Evolutionary conservation across 2,113 vertebrate species (phyloP), one percentile per base, ranked within the genome.

Genomic region (Rhineura floridana): DNA sequence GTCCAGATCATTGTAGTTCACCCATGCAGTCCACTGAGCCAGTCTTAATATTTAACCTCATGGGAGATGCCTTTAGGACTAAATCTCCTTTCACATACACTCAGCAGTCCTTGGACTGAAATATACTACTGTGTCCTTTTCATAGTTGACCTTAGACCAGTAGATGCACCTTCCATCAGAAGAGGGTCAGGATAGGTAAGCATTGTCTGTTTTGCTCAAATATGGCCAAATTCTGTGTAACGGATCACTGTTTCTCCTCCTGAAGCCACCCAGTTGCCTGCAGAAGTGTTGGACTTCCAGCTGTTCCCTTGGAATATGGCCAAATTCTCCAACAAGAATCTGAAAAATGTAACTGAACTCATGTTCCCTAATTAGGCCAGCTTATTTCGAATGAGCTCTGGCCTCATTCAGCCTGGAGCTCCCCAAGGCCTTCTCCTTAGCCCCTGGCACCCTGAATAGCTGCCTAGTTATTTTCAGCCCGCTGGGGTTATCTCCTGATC

Each of bases 311-410:
- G 96, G 97, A 96, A 96, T 93, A 93, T 92, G 95, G 95, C 97
- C 97, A 97, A 88, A 95, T 95, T 95, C 95, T 94, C 85, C 91
- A 94, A 83, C 88, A 96, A 94, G 97, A 97, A 98, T 99, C 96
- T 95, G 90, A 97, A 96, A 97, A 96, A 98, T 98, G 97, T 96
- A 95, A 93, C 95, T 96, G 96, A 97, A 97, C 96, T 98, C 97
- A 97, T 97, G 97, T 98, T 98, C 97, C 98, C 98, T 98, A 99
- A 98, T 98, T 98, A 98, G 98, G 98, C 96, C 97, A 98, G 94
- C 96, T 97, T 98, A 96, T 96, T 97, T 94, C 96, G 88, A 82
- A 89, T 91, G 90, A 90, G 94, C 94, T 91, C 92, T 88, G 90
- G 95, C 95, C 90, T 87, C 90, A 39, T 91, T 39, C 55, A 87